A percentile compares a stretch with the other conserved stretches of the same genome.
Conservation (phyloP, 2,888 invertebrate genomes). For the Tenthredo notha region DNA sequence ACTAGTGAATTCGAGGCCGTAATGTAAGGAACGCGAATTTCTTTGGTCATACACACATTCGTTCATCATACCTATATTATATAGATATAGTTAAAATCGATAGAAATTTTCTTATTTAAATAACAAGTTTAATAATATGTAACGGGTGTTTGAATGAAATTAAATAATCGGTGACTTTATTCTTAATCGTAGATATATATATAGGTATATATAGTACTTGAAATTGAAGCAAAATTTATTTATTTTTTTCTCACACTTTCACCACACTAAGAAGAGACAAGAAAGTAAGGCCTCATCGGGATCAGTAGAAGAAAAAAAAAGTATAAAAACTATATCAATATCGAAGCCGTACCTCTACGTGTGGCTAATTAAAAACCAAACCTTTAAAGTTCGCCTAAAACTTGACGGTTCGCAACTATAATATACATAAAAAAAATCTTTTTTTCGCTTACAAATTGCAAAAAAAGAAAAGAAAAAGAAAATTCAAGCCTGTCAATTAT, state of each 20-base stretch:
- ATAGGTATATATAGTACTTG: too few relatives aligned
- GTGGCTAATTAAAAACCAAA: not conserved
- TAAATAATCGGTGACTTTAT: not conserved
- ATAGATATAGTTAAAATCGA: not conserved
- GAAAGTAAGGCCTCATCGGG: not conserved
- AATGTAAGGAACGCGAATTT: not conserved
- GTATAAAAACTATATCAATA: conserved; percentile 18
- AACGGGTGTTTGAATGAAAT: not conserved
- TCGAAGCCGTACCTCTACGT: not conserved
- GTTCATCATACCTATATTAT: not conserved
- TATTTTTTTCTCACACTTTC: conserved; percentile 59
- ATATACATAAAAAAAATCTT: not conserved
- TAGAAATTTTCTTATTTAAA: not conserved
- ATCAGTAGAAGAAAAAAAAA: not conserved
- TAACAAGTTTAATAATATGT: not conserved
- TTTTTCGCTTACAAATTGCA: not conserved
- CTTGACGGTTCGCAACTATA: not conserved
- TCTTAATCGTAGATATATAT: not conserved
- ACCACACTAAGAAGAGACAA: conserved; percentile 47
- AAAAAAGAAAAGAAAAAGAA: not conserved
- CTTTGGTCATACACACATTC: not conserved
- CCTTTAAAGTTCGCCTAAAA: not conserved
- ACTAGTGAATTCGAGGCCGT: not conserved
- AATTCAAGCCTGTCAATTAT: not conserved
- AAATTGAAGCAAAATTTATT: conserved; percentile 25